phyloP scores from a whole-genome alignment of 2,888 invertebrate genomes.

The Agrilus mali region DNA sequence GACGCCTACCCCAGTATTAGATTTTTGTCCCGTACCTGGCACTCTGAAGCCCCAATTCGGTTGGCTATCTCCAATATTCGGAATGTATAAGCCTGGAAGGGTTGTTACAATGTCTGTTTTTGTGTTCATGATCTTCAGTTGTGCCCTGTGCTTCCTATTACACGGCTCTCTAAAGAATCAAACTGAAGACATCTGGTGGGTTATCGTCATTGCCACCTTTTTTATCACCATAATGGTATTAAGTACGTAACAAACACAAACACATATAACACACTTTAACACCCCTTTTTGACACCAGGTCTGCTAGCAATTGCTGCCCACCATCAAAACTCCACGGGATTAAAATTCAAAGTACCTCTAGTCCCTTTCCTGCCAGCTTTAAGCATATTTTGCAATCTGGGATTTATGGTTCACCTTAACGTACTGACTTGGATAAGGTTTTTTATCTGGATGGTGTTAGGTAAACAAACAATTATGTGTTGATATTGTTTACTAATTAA shows the following conservation, averaged over 20 bases:
- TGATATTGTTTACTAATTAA: too few species aligned
- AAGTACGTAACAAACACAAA: conserved; percentile 41
- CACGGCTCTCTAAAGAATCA: conserved; percentile 42
- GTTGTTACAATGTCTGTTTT: conserved; percentile 63
- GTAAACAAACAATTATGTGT: conserved; percentile 32
- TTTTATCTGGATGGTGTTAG: conserved; percentile 75
- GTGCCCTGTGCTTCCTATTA: conserved; percentile 56
- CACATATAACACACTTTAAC: neutral
- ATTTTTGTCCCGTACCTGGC: conserved; percentile 53
- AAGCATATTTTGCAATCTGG: conserved; percentile 70
- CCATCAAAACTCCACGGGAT: conserved; percentile 57
- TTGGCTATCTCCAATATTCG: conserved; percentile 60
- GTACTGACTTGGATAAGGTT: conserved; percentile 74
- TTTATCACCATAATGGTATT: conserved; percentile 49
- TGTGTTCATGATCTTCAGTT: conserved; percentile 51
- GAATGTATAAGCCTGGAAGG: conserved; percentile 63
- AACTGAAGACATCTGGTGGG: conserved; percentile 52
- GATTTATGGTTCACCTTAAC: conserved; percentile 72
- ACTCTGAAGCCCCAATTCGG: conserved; percentile 58
- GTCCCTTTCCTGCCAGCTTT: conserved; percentile 68
- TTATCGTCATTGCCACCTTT: conserved; percentile 47
- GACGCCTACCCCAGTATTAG: conserved; percentile 28
- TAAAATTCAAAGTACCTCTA: conserved; percentile 68
- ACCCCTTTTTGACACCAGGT: conserved; percentile 34
- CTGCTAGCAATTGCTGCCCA: conserved; percentile 57